These are phyloP conservation scores for Drosophila pectinifera DNA, from an alignment of 1,140 invertebrate species.

Conservation along the genomic window DNA sequence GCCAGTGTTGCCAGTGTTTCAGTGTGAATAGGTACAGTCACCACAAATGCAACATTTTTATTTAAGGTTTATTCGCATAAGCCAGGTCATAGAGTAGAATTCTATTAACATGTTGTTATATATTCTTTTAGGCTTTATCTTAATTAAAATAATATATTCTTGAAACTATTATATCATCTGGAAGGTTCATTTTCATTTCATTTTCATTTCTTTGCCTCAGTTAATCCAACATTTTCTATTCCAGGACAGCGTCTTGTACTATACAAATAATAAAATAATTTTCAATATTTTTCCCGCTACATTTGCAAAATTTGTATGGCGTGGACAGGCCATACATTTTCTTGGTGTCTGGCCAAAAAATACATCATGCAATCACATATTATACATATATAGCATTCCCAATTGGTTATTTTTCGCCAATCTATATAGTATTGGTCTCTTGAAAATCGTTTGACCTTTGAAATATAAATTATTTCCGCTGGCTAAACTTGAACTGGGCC, in stretches of 20 bases:
- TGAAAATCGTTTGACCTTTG: conserved; percentile 51
- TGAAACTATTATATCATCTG: neutral
- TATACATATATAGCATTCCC: conserved; percentile 17
- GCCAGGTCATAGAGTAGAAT: too few species aligned
- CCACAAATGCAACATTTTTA: neutral
- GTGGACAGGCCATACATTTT: conserved; percentile 47
- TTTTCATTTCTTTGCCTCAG: neutral
- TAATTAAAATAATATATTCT: neutral
- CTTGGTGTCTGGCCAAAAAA: conserved; percentile 67
- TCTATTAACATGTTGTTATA: too few species aligned
- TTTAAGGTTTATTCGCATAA: neutral
- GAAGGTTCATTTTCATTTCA: too few species aligned
- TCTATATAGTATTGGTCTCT: conserved; percentile 28
- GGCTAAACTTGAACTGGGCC: conserved; percentile 64
- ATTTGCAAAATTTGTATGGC: conserved; percentile 14
- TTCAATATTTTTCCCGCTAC: conserved; percentile 24
- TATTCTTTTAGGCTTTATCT: too few species aligned
- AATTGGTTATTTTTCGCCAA: conserved; percentile 32
- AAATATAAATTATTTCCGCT: conserved; percentile 40
- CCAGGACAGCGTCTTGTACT: conserved; percentile 10
- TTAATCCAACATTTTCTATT: neutral
- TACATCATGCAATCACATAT: conserved; percentile 29
- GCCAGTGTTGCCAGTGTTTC: too few species aligned
- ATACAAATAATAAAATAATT: conserved; percentile 9
- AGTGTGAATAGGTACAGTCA: too few species aligned